A percentile compares a stretch with the other conserved stretches of the same genome.
These are phyloP conservation scores for Oscheius sp. DNA, from an alignment of 2,888 invertebrate species.

Conservation along the genomic window DNA sequence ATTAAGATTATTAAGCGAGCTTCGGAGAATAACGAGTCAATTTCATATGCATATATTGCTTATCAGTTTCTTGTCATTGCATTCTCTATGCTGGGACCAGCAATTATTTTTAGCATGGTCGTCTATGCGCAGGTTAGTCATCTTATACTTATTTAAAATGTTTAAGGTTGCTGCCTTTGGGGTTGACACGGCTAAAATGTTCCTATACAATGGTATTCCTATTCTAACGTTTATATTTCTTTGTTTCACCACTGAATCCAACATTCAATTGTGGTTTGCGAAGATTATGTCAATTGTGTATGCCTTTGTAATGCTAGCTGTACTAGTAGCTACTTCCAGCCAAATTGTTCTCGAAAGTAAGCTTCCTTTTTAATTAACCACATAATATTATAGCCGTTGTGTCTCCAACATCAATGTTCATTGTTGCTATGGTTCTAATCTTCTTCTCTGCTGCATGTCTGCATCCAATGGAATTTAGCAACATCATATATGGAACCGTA, in stretches of 20 bases:
- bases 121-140: conserved; percentile 64
- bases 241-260: conserved; percentile 67
- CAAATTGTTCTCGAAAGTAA: conserved; percentile 67
- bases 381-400: conserved; percentile 75
- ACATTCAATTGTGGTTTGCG: conserved; percentile 73
- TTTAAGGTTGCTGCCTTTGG: conserved; percentile 64
- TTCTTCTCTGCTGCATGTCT: conserved; percentile 75
- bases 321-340: conserved; percentile 75
- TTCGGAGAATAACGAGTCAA: conserved; percentile 66
- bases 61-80: conserved; percentile 70
- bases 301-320: conserved; percentile 86
- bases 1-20: conserved; percentile 51
- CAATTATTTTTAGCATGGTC: conserved; percentile 70
- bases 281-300: conserved; percentile 81
- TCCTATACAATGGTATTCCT: conserved; percentile 64
- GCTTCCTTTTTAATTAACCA: conserved; percentile 14
- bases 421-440: conserved; percentile 80
- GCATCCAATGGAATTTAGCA: conserved; percentile 77
- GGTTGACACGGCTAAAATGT: conserved; percentile 52
- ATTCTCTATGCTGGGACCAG: conserved; percentile 69
- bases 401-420: conserved; percentile 86
- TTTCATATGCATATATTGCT: conserved; percentile 66
- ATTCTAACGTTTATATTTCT: conserved; percentile 60
- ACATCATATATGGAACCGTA: conserved; percentile 73
- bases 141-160: too few species aligned